Evolutionary conservation across 2,888 invertebrate species (phyloP), one percentile per base, ranked within the genome.

Genomic region (Chymomyza caudatula): DNA sequence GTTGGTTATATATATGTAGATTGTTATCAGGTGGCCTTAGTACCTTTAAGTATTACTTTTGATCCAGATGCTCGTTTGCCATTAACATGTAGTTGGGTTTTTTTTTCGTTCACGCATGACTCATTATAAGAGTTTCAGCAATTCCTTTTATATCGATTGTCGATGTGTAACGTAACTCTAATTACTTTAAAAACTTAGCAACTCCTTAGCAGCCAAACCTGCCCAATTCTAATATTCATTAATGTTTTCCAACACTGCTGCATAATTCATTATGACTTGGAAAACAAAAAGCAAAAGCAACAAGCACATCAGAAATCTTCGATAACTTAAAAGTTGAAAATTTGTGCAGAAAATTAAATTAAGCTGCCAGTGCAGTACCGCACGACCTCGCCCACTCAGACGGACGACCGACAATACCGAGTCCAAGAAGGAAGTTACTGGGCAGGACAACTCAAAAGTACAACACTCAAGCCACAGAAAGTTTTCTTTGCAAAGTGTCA

Each of bases 301-400:
- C 54, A 63, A 47, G 57, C 61, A 72, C 58, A 72, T 59, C 60
- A 56, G 29, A 63, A 63, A 82, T 73, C n/a, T 81, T 81, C 71
- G 77, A 78, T 77, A 78, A 68, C 68, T 77, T 69, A 69, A 74
- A 84, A 81, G 77, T 71, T 76, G 65, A 64, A 76, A 84, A 77
- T 86, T 84, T 78, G 81, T 78, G 77, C 65, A 19, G 66, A 84
- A 37, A 86, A 82, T 82, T 76, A 86, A 84, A 86, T 86, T 86
- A 86, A 75, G 77, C 65, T 84, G 74, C 78, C 85, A 78, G 56
- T 29, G 56, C 56, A 62, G 56, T 47, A n/a, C 52, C 23, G 20
- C 17, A 11, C 20, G 20, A 17, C 13, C 13, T 13, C 23, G 11
- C 44, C 19, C 8, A 29, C 6, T 13, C n/a, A 54, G 13, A 4